Conservation (phyloP, 2,888 invertebrate species). For the Drosophila anceps region DNA sequence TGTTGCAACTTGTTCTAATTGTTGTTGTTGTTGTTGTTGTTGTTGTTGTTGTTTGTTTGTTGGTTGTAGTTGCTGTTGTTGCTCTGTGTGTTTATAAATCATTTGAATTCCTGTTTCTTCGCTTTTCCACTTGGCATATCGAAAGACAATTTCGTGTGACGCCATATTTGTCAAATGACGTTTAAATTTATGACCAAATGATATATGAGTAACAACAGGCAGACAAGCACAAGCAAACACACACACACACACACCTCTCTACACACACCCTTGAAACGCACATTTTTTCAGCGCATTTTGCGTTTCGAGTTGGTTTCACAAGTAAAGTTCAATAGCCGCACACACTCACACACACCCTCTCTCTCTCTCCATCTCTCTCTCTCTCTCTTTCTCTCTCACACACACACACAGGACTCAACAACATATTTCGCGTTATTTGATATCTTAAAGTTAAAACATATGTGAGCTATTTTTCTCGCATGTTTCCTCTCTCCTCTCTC, state of each 20-base stretch:
- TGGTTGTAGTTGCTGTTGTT: slow-evolving; percentile 10
- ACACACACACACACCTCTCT: not conserved
- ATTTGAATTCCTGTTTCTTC: slow-evolving; percentile 50
- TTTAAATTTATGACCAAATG: slow-evolving; percentile 74
- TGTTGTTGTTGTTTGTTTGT: slow-evolving; percentile 22
- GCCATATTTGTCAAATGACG: slow-evolving; percentile 77
- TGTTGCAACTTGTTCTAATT: slow-evolving; percentile 7
- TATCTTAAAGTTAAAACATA: slow-evolving; percentile 42
- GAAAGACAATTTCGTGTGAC: slow-evolving; percentile 70
- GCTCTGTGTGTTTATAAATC: slow-evolving; percentile 51
- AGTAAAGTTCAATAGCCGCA: slow-evolving; percentile 53
- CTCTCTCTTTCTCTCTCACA: not conserved
- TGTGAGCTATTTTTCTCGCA: slow-evolving; percentile 42
- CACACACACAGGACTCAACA: not conserved
- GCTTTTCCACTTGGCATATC: slow-evolving; percentile 35
- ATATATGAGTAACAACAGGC: slow-evolving; percentile 62
- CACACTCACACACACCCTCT: slow-evolving; percentile 11
- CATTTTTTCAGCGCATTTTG: slow-evolving; percentile 26
- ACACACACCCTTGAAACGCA: slow-evolving; percentile 8
- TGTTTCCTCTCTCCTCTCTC: slow-evolving; percentile 1
- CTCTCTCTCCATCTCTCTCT: not conserved
- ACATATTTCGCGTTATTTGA: slow-evolving; percentile 57
- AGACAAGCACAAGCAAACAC: slow-evolving; percentile 8
- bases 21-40: slow-evolving; percentile 9
- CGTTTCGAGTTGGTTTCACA: slow-evolving; percentile 15